Evolutionary conservation across 2,113 vertebrate species (phyloP).

Genomic region (Lipophrys pholis): DNA sequence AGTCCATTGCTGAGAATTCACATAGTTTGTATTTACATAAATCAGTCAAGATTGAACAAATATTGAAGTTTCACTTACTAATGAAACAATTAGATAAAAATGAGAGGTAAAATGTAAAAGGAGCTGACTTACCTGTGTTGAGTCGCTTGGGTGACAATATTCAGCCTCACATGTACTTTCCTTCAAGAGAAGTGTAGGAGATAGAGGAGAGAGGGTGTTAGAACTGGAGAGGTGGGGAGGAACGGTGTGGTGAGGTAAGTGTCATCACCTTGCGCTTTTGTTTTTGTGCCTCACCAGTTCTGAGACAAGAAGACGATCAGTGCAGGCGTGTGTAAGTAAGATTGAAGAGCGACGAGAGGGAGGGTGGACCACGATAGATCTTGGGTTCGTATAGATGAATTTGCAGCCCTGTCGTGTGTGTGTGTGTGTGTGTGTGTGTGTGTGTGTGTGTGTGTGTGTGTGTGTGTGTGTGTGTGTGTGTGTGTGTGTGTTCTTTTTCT

Average conservation of each 20-base stretch:
- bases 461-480: conserved; percentile 23
- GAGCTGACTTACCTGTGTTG: conserved; percentile 60
- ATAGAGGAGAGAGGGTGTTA: conserved; percentile 17
- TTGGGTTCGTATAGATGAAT: conserved; percentile 29
- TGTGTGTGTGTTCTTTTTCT: conserved; percentile 53
- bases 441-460: conserved; percentile 37
- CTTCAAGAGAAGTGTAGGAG: background rate
- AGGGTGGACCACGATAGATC: conserved; percentile 33
- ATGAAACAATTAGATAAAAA: conserved; percentile 1
- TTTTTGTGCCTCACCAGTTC: conserved; percentile 24
- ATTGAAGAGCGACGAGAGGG: conserved; percentile 29
- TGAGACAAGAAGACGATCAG: conserved; percentile 33
- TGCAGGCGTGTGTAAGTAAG: conserved; percentile 55
- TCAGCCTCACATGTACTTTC: conserved; percentile 42
- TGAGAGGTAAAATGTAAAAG: background rate
- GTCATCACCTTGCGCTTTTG: conserved; percentile 17
- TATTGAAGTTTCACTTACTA: background rate
- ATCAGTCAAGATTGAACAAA: background rate
- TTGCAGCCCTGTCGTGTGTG: conserved; percentile 17
- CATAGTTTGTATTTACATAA: background rate
- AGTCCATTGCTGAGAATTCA: background rate
- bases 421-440: conserved; percentile 17
- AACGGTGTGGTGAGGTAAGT: conserved; percentile 7
- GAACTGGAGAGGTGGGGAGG: conserved; percentile 24
- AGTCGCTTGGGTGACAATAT: conserved; percentile 17